Evolutionary conservation across 2,888 invertebrate genomes (phyloP).

Genomic region (Xiphydria camelus): DNA sequence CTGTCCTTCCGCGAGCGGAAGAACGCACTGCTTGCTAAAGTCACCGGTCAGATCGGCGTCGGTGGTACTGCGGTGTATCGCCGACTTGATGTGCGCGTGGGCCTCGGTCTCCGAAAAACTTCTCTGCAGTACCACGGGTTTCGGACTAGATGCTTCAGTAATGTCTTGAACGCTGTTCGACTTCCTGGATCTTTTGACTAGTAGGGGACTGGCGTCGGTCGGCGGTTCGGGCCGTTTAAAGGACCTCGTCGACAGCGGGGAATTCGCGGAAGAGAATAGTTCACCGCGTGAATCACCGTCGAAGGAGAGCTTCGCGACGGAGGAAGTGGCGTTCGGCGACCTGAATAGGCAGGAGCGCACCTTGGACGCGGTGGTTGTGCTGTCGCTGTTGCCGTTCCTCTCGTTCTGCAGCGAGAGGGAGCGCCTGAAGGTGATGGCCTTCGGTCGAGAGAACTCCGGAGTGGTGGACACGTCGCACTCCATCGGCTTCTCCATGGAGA

Average conservation of each 20-base stretch:
- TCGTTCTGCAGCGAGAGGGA: slow-evolving; percentile 54
- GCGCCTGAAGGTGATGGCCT: slow-evolving; percentile 33
- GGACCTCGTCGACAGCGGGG: slow-evolving; percentile 24
- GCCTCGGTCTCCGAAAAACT: slow-evolving; percentile 80
- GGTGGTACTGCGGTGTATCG: slow-evolving; percentile 59
- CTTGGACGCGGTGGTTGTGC: slow-evolving; percentile 51
- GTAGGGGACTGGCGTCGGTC: slow-evolving; percentile 59
- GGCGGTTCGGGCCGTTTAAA: slow-evolving; percentile 74
- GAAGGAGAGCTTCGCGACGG: slow-evolving; percentile 34
- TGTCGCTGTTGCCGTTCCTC: slow-evolving; percentile 44
- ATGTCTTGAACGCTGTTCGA: slow-evolving; percentile 34
- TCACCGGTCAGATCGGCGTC: slow-evolving; percentile 85
- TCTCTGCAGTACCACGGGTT: slow-evolving; percentile 63
- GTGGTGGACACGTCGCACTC: slow-evolving; percentile 50
- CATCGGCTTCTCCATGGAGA: slow-evolving; percentile 29
- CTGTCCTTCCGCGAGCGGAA: slow-evolving; percentile 74
- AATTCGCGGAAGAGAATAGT: slow-evolving; percentile 1
- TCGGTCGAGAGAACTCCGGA: slow-evolving; percentile 56
- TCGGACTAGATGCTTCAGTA: slow-evolving; percentile 19
- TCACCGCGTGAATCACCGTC: slow-evolving; percentile 27
- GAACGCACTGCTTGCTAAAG: slow-evolving; percentile 72
- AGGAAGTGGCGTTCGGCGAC: slow-evolving; percentile 45
- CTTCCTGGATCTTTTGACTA: slow-evolving; percentile 55
- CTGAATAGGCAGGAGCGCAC: slow-evolving; percentile 61
- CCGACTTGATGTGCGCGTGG: slow-evolving; percentile 52